Percentiles rank a stretch among this genome's conserved stretches.
Evolutionary conservation across 1,140 invertebrate genomes (phyloP).

Genomic region (Meloidogyne exigua): DNA sequence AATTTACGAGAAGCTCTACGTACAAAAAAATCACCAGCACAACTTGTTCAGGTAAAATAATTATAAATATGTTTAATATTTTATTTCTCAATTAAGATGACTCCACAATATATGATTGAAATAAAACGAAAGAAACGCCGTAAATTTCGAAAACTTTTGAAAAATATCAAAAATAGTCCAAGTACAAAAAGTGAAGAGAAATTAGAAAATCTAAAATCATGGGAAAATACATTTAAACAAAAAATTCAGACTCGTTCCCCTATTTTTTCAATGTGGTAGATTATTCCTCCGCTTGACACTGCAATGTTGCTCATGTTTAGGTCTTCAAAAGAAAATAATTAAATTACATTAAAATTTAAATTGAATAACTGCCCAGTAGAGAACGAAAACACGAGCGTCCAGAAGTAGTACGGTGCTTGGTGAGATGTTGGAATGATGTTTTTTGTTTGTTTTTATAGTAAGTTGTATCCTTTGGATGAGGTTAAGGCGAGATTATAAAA

Average conservation of each 20-base stretch:
- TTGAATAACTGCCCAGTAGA: too few species aligned
- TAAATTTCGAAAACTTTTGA: not conserved
- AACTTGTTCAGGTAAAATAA: conserved; percentile 45
- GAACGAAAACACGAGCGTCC: too few species aligned
- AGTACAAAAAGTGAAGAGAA: not conserved
- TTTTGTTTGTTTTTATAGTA: too few species aligned
- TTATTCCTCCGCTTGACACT: too few species aligned
- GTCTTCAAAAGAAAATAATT: too few species aligned
- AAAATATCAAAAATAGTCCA: not conserved
- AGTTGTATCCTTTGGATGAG: too few species aligned
- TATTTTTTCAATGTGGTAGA: conserved; percentile 52
- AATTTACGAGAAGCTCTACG: conserved; percentile 90
- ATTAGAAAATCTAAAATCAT: conserved; percentile 34
- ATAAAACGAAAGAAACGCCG: conserved; percentile 54
- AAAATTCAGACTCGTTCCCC: conserved; percentile 53
- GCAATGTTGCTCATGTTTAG: too few species aligned
- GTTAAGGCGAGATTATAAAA: too few species aligned
- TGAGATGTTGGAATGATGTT: too few species aligned
- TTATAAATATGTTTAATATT: not conserved
- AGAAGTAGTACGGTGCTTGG: too few species aligned
- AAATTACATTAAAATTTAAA: too few species aligned
- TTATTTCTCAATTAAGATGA: conserved; percentile 48
- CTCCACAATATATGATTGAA: conserved; percentile 60
- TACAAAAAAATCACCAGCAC: conserved; percentile 50
- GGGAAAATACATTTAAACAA: conserved; percentile 55